These are phyloP conservation scores for Ceratina australensis DNA, from an alignment of 1,140 invertebrate species.

Conservation along the genomic window DNA sequence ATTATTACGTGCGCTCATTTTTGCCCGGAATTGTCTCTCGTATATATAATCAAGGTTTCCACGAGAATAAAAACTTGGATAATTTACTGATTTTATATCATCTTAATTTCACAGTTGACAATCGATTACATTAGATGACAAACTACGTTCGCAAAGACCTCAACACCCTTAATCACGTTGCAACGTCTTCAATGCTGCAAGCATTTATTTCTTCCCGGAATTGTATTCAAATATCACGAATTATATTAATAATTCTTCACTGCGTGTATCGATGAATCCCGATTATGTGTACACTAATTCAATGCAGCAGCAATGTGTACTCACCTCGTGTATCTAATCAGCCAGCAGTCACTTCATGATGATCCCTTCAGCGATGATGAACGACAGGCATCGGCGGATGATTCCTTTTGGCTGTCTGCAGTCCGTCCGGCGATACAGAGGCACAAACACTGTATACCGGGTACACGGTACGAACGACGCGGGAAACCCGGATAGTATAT, in stretches of 20 bases:
- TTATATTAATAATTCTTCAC: too few species aligned
- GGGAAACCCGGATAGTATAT: conserved; percentile 23
- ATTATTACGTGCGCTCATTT: too few species aligned
- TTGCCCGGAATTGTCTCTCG: too few species aligned
- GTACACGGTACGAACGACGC: background rate
- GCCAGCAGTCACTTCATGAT: conserved; percentile 43
- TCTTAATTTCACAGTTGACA: too few species aligned
- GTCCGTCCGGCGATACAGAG: background rate
- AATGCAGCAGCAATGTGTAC: background rate
- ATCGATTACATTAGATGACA: too few species aligned
- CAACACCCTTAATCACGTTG: background rate
- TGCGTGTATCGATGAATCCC: background rate
- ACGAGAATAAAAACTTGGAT: too few species aligned
- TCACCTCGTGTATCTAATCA: conserved; percentile 9
- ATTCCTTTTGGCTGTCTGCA: background rate
- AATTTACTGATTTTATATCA: too few species aligned
- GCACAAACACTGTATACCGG: conserved; percentile 31
- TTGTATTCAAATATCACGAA: too few species aligned
- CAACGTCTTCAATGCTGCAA: background rate
- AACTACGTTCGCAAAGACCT: background rate
- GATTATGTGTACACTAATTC: background rate
- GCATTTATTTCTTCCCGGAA: background rate
- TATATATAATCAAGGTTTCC: too few species aligned
- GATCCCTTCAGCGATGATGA: conserved; percentile 4
- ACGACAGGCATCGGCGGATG: background rate